phyloP scores from a whole-genome alignment of 1,140 invertebrate genomes.

The Trichonephila inaurata region DNA sequence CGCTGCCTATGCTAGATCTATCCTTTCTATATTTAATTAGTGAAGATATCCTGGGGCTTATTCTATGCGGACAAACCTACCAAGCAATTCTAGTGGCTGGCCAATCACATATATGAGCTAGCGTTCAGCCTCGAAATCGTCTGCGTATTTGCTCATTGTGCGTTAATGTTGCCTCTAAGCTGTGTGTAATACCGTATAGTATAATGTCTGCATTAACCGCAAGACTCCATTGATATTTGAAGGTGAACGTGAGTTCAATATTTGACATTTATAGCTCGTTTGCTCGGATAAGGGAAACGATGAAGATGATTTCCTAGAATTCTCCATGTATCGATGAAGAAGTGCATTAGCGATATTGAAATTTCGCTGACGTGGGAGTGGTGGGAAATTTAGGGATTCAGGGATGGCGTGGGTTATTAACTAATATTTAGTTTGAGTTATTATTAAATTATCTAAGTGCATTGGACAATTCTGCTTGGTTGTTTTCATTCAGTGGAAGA shows the following conservation, averaged over 20 bases:
- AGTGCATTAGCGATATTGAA: constrained; percentile 28
- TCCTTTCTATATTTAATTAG: constrained; percentile 70
- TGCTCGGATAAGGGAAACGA: background rate
- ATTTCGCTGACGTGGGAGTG: background rate
- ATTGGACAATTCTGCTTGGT: too few relatives aligned
- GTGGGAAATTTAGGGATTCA: background rate
- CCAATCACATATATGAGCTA: constrained; percentile 55
- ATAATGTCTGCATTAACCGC: constrained; percentile 50
- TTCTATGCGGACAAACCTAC: constrained; percentile 54
- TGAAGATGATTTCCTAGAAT: background rate
- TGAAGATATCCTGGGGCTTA: constrained; percentile 43
- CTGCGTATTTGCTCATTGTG: constrained; percentile 71
- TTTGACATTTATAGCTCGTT: constrained; percentile 55
- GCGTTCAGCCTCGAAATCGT: constrained; percentile 20
- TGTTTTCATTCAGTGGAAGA: too few relatives aligned
- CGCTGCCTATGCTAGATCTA: constrained; percentile 15
- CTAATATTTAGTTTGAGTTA: background rate
- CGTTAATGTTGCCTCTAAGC: constrained; percentile 68
- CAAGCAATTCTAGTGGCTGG: constrained; percentile 33
- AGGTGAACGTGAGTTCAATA: constrained; percentile 56
- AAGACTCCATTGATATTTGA: constrained; percentile 9
- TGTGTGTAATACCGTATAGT: constrained; percentile 18
- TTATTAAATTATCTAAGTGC: background rate
- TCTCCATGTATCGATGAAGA: background rate
- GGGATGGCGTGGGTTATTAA: background rate